Conservation (phyloP, 2,888 invertebrate species). For the Trachelus stipa region DNA sequence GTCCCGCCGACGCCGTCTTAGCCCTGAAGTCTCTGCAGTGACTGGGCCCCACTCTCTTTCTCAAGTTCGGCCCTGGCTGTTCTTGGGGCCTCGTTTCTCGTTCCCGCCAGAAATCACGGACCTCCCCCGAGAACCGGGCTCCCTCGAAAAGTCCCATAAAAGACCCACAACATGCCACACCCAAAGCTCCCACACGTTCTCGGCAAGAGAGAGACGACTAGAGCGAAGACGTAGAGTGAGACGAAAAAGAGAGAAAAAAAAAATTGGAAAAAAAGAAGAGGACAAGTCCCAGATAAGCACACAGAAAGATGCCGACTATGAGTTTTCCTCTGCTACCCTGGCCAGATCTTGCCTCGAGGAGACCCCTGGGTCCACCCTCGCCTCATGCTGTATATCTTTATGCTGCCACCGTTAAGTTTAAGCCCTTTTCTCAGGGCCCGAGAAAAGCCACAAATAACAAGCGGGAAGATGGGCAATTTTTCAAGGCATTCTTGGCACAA, state of each 20-base stretch:
- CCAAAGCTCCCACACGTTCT: constrained; percentile 38
- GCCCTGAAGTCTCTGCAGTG: constrained; percentile 14
- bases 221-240: neutral
- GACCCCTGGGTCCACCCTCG: neutral
- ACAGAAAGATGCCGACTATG: neutral
- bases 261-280: neutral
- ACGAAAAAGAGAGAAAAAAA: neutral
- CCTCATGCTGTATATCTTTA: constrained; percentile 1
- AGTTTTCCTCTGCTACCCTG: neutral
- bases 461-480: neutral
- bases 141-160: constrained; percentile 34
- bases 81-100: constrained; percentile 21
- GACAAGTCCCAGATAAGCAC: neutral
- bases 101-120: constrained; percentile 24
- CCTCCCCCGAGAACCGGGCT: constrained; percentile 22
- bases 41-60: constrained; percentile 28
- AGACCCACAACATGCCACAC: constrained; percentile 41
- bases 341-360: neutral
- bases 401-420: neutral
- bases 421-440: neutral
- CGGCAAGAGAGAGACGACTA: neutral
- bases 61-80: constrained; percentile 26
- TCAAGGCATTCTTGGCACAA: neutral
- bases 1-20: constrained; percentile 28
- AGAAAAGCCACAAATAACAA: neutral